Base-by-base conservation (phyloP, 1,140 invertebrate genomes). In the Galleria mellonella region DNA sequence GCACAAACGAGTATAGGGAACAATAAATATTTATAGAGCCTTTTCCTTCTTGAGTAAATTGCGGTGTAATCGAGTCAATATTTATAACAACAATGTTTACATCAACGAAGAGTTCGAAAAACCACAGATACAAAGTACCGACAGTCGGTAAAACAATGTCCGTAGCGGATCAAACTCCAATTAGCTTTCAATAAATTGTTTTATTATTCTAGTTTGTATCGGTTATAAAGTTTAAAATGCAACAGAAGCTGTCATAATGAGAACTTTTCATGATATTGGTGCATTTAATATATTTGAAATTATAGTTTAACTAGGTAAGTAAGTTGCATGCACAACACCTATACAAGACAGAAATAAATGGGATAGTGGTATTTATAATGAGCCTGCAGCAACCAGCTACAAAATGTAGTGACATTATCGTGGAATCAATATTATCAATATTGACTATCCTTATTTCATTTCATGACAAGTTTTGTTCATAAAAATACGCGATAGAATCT, bases 11-110 rank as follows among this genome's bases (percentile, higher is more conserved):
- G 59, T 63, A 62, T 66, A 67, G 49, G 52, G 53, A 68, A 72
- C 62, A 72, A 74, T 82, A 84, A 82, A 81, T 74, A 82, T 78
- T 82, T 81, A 81, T 77, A 72, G 60, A 65, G 51, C 59, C 65
- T 73, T 73, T 77, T 62, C 62, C 64, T 61, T 64, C 63, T 62
- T 51, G 33, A 51, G 61, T 66, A 73, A 77, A 84, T 73, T 76
- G 66, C 64, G 17, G 59, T 68, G 74, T 73, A 78, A 82, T 75
- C 66, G 53, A 72, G 71, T 62, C 55, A 62, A 65, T 51, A 47
- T 72, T 72, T 70, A 71, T 57, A 51, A 72, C 70, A 66, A 72
- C 72, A 81, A 72, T 73, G 72, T 83, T 66, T 63, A 73, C 63
- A 62, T 47, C 60, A 58, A 66, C 55, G 17, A 55, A 58, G 62